Conservation (phyloP, 2,113 vertebrate genomes). For the Cyrtonyx montezumae region DNA sequence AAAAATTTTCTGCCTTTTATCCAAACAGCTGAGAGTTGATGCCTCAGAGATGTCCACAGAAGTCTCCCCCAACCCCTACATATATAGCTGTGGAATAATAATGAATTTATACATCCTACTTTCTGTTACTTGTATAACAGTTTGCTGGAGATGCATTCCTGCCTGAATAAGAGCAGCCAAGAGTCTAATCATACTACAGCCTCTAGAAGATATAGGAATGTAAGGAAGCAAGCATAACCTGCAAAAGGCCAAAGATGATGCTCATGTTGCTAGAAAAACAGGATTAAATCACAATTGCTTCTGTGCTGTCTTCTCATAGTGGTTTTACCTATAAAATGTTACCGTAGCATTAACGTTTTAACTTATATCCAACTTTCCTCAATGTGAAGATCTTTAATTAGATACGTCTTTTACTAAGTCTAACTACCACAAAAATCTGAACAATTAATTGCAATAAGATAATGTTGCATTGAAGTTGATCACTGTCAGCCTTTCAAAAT, state of each 20-base stretch:
- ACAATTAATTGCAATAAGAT: not conserved
- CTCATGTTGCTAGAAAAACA: not conserved
- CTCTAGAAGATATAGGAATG: not conserved
- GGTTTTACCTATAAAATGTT: not conserved
- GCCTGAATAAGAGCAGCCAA: not conserved
- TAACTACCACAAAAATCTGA: not conserved
- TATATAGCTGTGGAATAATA: not conserved
- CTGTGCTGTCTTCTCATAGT: not conserved
- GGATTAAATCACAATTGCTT: not conserved
- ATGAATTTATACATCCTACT: not conserved
- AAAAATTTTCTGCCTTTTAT: not conserved
- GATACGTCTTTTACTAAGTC: not conserved
- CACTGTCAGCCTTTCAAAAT: not conserved
- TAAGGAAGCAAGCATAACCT: not conserved
- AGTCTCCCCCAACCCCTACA: not conserved
- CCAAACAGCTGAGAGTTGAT: not conserved
- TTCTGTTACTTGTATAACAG: not conserved
- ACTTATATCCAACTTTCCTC: not conserved
- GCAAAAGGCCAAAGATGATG: not conserved
- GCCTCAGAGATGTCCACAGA: not conserved
- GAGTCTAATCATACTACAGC: not conserved
- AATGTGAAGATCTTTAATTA: not conserved
- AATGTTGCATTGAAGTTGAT: not conserved
- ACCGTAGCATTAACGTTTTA: not conserved
- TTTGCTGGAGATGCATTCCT: not conserved